Base-by-base conservation (phyloP, 2,888 invertebrate genomes). In the Eucera pruinosa region DNA sequence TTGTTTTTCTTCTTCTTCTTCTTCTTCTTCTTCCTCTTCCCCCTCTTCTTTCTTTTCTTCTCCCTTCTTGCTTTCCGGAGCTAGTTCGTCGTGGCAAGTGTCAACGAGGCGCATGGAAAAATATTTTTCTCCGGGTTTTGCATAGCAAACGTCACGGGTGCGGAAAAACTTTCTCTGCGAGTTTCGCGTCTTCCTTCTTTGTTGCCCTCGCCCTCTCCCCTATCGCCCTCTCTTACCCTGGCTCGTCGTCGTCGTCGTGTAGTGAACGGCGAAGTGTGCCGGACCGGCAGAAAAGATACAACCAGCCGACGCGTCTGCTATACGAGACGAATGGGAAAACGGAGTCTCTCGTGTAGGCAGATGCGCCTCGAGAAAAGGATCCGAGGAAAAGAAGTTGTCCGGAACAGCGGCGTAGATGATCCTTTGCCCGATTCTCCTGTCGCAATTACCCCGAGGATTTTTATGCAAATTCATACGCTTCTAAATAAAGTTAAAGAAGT, bases 61-160 rank as follows among this genome's bases (percentile, higher is more conserved):
- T 0, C 30, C 20, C 13, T 39, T n/a, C 15, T 13, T 52, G 25
- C 69, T 23, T 47, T 48, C 30, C 27, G 27, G 50, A 41, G 61
- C 58, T 25, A 54, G 58, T 65, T 50, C 74, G 66, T 48, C 70
- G 58, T 52, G 25, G 55, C 66, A 43, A 77, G 69, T 80, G 82
- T 83, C 82, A 74, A 78, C 74, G 77, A 61, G 80, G 61, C 70
- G 65, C 68, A 30, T 20, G 73, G 74, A 72, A 68, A 78, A 78
- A 82, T 82, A 82, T 80, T 78, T 82, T 78, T 72, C 80, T 43
- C 20, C 41, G 27, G 55, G 39, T 81, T 75, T 81, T 68, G 64
- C 74, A 69, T 65, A 65, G 71, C 72, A 57, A 70, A 73, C 69
- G 72, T 72, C 73, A 48, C 33, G 68, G 45, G 43, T 3, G 68